Base-by-base conservation (phyloP, 2,888 invertebrate species). In the Archips xylosteana region DNA sequence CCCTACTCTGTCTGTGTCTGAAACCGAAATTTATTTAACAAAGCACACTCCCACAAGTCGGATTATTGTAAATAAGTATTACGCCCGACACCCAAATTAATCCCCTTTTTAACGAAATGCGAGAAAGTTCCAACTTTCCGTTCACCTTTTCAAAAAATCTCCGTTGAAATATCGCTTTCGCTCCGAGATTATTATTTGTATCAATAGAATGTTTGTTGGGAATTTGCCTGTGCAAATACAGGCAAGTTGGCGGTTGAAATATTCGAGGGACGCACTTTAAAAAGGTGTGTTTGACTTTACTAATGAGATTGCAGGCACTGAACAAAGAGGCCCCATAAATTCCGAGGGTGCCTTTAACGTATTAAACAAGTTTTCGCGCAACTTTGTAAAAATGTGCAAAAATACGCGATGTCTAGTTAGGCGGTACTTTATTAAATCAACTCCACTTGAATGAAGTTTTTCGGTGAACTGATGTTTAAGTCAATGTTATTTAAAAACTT, bases 51-150 rank as follows among this genome's bases (percentile, higher is more conserved):
- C 90, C 92, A 86, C 90, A 92, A 90, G 88, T 89, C 86, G 89
- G 92, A 92, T 93, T 92, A 93, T 93, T 92, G 92, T 94, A 93
- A 94, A 94, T 94, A 93, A 94, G 92, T 91, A 91, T 92, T 87
- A 89, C 87, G 83, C 82, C 82, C 88, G 84, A 87, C 90, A 87
- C 88, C 89, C 86, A 83, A 87, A 93, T 94, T 94, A 93, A 93
- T 92, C 89, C 90, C 78, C 87, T 92, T 92, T 92, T 91, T 90
- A 91, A 87, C 88, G 89, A 89, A 92, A 90, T 86, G 86, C 87
- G 85, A 90, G 92, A 94, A 94, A 94, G 90, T 92, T 92, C 82
- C 82, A 89, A 87, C 86, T 80, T 90, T 92, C 91, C 90, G 89
- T 86, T 75, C 80, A 74, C 62, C 82, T 87, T 88, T 85, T 84